Evolutionary conservation across 2,797 vertebrate species (phyloP).

Genomic region (Pseudopleuronectes americanus): DNA sequence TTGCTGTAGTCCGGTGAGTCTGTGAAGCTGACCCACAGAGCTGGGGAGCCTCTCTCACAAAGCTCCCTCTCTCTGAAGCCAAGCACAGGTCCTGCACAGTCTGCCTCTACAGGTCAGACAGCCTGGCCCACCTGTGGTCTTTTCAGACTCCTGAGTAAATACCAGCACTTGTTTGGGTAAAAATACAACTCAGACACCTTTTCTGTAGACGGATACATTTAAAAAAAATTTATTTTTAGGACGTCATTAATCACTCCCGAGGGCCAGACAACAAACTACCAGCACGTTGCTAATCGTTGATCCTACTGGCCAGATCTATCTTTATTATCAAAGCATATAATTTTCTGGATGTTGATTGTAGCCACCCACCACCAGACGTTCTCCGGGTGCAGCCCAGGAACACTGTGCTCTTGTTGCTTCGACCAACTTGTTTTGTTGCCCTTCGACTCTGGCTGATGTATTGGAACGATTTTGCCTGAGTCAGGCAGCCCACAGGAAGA

Average conservation of each 20-base stretch:
- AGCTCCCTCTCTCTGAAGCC: slow-evolving; percentile 68
- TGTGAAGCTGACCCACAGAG: slow-evolving; percentile 40
- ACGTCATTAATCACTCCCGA: slow-evolving; percentile 41
- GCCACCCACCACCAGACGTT: slow-evolving; percentile 38
- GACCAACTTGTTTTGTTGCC: slow-evolving; percentile 55
- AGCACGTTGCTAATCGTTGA: slow-evolving; percentile 26
- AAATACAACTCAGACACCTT: slow-evolving; percentile 63
- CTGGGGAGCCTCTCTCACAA: slow-evolving; percentile 58
- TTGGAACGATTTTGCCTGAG: slow-evolving; percentile 46
- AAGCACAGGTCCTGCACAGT: slow-evolving; percentile 64
- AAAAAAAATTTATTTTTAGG: slow-evolving; percentile 45
- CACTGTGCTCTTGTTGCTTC: slow-evolving; percentile 53
- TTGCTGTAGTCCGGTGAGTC: slow-evolving; percentile 29
- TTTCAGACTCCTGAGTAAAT: slow-evolving; percentile 84
- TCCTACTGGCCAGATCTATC: slow-evolving; percentile 41
- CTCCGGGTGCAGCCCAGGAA: slow-evolving; percentile 38
- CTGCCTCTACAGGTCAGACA: slow-evolving; percentile 72
- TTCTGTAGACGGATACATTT: slow-evolving; percentile 53
- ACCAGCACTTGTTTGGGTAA: slow-evolving; percentile 68
- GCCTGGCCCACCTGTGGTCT: slow-evolving; percentile 78
- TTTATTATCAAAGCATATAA: slow-evolving; percentile 60
- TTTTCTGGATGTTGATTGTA: slow-evolving; percentile 52
- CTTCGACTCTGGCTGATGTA: slow-evolving; percentile 43
- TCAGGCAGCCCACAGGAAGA: slow-evolving; percentile 47
- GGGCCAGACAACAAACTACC: slow-evolving; percentile 33